A percentile compares a stretch with the other conserved stretches of the same genome.
Evolutionary conservation across 2,888 invertebrate species (phyloP).

Genomic region (Dione vanillae): DNA sequence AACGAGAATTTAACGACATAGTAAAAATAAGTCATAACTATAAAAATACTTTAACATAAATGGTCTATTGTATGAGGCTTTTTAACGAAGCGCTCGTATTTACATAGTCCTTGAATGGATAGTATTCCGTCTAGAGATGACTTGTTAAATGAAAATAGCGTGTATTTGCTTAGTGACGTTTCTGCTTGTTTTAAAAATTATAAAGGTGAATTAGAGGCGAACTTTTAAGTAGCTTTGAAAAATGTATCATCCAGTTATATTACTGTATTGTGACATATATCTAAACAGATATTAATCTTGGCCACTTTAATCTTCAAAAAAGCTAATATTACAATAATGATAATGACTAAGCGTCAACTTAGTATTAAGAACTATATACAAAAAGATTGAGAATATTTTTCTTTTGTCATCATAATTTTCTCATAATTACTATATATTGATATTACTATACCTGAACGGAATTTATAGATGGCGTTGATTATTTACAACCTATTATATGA

Average conservation of each 20-base stretch:
- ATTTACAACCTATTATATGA: too few species aligned
- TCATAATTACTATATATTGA: too few species aligned
- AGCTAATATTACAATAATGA: too few species aligned
- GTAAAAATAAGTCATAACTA: not conserved
- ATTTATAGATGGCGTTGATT: too few species aligned
- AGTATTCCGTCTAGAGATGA: slow-evolving; percentile 10
- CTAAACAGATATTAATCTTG: too few species aligned
- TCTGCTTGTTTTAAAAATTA: not conserved
- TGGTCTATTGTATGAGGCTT: slow-evolving; percentile 7
- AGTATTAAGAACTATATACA: too few species aligned
- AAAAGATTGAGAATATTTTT: too few species aligned
- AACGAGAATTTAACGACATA: not conserved
- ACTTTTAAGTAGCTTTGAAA: not conserved
- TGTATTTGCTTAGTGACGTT: slow-evolving; percentile 8
- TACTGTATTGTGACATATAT: too few species aligned
- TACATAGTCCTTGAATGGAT: slow-evolving; percentile 16
- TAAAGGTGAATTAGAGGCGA: not conserved
- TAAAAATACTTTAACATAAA: slow-evolving; percentile 10
- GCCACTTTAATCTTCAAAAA: too few species aligned
- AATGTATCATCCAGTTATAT: not conserved
- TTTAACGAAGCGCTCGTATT: slow-evolving; percentile 19
- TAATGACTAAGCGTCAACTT: too few species aligned
- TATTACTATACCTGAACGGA: too few species aligned
- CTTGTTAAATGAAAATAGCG: not conserved
- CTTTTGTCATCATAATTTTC: too few species aligned